Percentiles rank a stretch among this genome's conserved stretches.
Conservation (phyloP, 35 echinoderm and acorn worm species). For the Lytechinus variegatus region DNA sequence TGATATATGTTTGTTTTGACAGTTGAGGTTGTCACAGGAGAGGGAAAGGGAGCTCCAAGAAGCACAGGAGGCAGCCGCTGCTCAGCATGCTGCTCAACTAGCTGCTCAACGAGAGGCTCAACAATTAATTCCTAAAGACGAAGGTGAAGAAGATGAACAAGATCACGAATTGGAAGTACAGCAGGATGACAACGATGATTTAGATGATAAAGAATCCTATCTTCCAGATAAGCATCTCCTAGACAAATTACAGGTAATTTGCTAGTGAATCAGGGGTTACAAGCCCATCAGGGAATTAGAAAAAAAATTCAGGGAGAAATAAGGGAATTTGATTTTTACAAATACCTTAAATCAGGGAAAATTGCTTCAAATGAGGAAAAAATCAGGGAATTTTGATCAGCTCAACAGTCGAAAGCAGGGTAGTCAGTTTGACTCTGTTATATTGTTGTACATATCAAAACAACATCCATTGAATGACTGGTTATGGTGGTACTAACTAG, state of each 20-base stretch:
- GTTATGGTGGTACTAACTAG: no score
- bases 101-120: conserved; percentile 32
- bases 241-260: background rate
- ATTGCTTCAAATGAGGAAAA: no score
- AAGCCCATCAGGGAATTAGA: no score
- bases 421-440: no score
- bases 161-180: conserved; percentile 29
- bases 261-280: no score
- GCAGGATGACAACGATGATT: conserved; percentile 56
- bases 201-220: conserved; percentile 48
- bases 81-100: background rate
- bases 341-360: no score
- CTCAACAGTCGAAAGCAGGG: no score
- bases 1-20: background rate
- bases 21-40: conserved; percentile 52
- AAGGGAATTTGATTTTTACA: no score
- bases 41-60: conserved; percentile 4
- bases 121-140: conserved; percentile 5
- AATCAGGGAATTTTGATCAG: no score
- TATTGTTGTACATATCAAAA: no score
- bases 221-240: conserved; percentile 43
- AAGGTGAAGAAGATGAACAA: conserved; percentile 29
- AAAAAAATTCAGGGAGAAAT: no score
- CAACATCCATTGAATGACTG: no score
- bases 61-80: conserved; percentile 25